Conservation (phyloP, 2,113 vertebrate genomes). For the western clawed frog (Xenopus tropicalis) region DNA sequence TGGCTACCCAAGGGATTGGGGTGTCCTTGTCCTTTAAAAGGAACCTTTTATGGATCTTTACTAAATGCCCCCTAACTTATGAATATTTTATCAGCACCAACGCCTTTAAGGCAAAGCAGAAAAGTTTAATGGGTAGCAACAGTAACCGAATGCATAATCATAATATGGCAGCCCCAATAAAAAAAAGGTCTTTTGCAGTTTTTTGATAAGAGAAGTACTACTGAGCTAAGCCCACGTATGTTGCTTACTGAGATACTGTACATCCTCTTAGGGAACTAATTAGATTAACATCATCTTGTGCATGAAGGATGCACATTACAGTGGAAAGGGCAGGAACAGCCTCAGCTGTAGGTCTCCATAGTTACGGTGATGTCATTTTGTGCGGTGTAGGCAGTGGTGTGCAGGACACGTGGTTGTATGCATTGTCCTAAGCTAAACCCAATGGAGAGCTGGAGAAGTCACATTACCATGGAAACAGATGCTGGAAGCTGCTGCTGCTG, state of each 20-base stretch:
- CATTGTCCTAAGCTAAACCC: constrained; percentile 54
- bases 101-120: too few relatives aligned
- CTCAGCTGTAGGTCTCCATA: constrained; percentile 58
- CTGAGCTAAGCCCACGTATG: neutral
- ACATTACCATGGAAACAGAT: constrained; percentile 58
- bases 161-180: too few relatives aligned
- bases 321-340: constrained; percentile 51
- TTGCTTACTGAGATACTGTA: neutral
- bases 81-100: too few relatives aligned
- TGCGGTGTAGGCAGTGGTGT: constrained; percentile 57
- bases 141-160: too few relatives aligned
- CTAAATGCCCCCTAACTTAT: too few relatives aligned
- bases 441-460: constrained; percentile 44
- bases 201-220: neutral
- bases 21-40: too few relatives aligned
- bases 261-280: constrained; percentile 43
- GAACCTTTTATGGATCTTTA: too few relatives aligned
- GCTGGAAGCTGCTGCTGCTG: constrained; percentile 17
- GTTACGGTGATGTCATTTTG: constrained; percentile 71
- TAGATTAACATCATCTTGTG: constrained; percentile 49
- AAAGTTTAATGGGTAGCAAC: too few relatives aligned
- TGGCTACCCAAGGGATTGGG: too few relatives aligned
- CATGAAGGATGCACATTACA: constrained; percentile 47
- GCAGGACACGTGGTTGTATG: constrained; percentile 52
- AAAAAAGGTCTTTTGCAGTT: too few relatives aligned